Evolutionary conservation across 2,797 vertebrate species (phyloP).

Genomic region (Brotula barbata): DNA sequence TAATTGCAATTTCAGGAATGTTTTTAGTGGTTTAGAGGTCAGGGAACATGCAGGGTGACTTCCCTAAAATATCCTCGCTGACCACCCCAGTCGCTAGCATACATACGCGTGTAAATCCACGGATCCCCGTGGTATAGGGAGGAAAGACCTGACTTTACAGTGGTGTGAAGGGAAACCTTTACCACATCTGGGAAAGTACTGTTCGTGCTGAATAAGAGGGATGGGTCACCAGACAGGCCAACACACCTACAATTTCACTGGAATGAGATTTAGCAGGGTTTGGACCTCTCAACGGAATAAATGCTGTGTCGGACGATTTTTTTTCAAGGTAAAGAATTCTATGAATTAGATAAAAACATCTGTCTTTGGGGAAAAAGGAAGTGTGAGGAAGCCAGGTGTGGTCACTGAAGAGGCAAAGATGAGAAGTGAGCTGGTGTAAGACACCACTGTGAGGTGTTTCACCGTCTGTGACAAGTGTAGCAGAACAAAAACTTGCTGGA

Average conservation of each 20-base stretch:
- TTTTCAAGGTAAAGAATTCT: too few species aligned
- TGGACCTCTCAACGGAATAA: too few species aligned
- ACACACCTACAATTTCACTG: too few species aligned
- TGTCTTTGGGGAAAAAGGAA: background rate
- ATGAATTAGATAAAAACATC: background rate
- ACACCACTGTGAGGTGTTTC: background rate
- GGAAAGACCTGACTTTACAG: constrained; percentile 4
- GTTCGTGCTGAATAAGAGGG: background rate
- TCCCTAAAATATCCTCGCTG: background rate
- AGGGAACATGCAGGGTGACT: background rate
- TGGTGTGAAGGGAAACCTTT: constrained; percentile 1
- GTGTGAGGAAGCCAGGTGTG: too few species aligned
- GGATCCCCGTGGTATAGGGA: background rate
- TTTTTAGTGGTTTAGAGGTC: background rate
- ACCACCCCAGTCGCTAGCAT: constrained; percentile 3
- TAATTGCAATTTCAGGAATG: constrained; percentile 20
- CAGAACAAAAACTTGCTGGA: background rate
- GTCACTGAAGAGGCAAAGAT: background rate
- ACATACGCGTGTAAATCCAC: background rate
- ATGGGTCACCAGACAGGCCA: constrained; percentile 1
- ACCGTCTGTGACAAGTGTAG: constrained; percentile 1
- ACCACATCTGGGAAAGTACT: background rate
- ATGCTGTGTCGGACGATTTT: too few species aligned
- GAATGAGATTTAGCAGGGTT: too few species aligned
- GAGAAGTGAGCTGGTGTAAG: background rate